Evolutionary conservation across 1,140 invertebrate species (phyloP).

Genomic region (Drosophila kohkoa): DNA sequence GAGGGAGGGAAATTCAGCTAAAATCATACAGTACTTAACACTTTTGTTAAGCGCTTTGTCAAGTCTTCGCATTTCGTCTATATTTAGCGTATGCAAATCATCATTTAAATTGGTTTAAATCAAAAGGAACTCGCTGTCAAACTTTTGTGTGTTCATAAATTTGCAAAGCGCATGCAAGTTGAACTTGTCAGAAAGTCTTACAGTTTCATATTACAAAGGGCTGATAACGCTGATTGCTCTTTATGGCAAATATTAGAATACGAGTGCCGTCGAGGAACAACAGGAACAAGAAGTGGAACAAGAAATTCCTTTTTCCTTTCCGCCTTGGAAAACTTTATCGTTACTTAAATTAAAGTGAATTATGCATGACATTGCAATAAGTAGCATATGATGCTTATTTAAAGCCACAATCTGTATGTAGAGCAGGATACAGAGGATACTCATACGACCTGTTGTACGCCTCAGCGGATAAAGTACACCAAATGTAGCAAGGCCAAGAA

Average conservation of each 20-base stretch:
- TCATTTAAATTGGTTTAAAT: neutral
- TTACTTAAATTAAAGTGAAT: constrained; percentile 49
- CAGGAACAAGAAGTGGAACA: neutral
- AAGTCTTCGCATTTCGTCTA: neutral
- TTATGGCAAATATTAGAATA: constrained; percentile 6
- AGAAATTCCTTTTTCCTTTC: constrained; percentile 4
- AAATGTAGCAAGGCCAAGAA: constrained; percentile 4
- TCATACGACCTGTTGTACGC: constrained; percentile 71
- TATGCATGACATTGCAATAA: constrained; percentile 34
- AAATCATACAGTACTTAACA: constrained; percentile 5
- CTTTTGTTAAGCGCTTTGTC: neutral
- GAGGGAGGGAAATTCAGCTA: neutral
- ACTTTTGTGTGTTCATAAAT: constrained; percentile 7
- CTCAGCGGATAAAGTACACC: constrained; percentile 38
- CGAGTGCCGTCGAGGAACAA: neutral
- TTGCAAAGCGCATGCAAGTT: neutral
- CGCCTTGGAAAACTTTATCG: constrained; percentile 8
- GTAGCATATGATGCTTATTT: constrained; percentile 37
- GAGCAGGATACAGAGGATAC: constrained; percentile 18
- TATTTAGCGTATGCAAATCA: neutral
- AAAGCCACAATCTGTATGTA: constrained; percentile 30
- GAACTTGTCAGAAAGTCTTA: constrained; percentile 21
- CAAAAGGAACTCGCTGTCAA: neutral
- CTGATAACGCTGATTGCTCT: constrained; percentile 15
- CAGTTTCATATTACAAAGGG: neutral